phyloP scores from a whole-genome alignment of 2,888 invertebrate species.

The Xanthia togata region DNA sequence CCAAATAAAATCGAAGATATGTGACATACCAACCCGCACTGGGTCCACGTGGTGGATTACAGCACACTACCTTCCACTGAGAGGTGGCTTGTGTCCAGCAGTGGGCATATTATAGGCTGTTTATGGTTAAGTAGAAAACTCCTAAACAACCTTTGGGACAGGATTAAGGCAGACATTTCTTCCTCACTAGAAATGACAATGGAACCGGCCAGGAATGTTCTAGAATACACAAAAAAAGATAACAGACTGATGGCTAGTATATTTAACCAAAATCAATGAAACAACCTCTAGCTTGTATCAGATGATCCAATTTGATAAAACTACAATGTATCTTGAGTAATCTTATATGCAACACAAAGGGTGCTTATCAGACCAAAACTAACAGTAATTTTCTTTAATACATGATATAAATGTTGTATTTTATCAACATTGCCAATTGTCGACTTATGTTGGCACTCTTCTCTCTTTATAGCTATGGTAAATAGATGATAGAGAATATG shows the following conservation, averaged over 20 bases:
- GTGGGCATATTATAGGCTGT: too few species aligned
- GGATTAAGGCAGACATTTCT: not conserved
- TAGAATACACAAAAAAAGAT: constrained; percentile 17
- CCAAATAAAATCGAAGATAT: too few species aligned
- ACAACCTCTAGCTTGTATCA: constrained; percentile 28
- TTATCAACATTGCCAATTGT: not conserved
- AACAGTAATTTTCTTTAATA: constrained; percentile 2
- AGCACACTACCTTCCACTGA: too few species aligned
- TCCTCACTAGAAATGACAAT: not conserved
- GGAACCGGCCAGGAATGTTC: constrained; percentile 14
- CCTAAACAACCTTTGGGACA: not conserved
- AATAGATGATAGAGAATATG: not conserved
- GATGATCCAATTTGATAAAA: constrained; percentile 55
- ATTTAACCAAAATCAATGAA: constrained; percentile 8
- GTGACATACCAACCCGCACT: too few species aligned
- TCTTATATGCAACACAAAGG: constrained; percentile 29
- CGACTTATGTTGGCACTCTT: not conserved
- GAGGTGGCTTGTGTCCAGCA: too few species aligned
- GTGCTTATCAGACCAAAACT: constrained; percentile 22
- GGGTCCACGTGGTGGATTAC: too few species aligned
- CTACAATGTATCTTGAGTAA: constrained; percentile 24
- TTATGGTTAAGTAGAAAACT: not conserved
- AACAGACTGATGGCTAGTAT: not conserved
- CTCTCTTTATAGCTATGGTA: not conserved
- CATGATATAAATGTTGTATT: not conserved